A percentile compares a stretch with the other conserved stretches of the same genome.
phyloP scores from a whole-genome alignment of 2,797 vertebrate genomes.

The Dendrocincla fuliginosa region DNA sequence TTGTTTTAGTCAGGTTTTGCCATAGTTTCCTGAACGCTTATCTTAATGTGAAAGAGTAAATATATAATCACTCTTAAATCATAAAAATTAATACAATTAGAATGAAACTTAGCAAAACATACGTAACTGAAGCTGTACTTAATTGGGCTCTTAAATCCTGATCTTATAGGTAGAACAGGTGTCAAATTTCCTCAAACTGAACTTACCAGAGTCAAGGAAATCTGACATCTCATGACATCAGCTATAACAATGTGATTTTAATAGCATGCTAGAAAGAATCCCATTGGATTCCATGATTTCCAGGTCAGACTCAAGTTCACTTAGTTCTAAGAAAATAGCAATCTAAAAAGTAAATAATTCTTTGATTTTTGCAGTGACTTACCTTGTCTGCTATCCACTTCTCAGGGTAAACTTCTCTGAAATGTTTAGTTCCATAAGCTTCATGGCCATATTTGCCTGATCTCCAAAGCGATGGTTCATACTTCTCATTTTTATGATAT shows the following conservation, averaged over 20 bases:
- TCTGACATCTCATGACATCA: background rate
- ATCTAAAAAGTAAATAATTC: background rate
- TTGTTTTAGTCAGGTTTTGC: background rate
- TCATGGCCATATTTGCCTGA: constrained; percentile 68
- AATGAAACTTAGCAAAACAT: background rate
- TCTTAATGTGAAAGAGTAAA: background rate
- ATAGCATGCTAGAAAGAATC: background rate
- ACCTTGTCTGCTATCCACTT: constrained; percentile 80
- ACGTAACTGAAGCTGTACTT: background rate
- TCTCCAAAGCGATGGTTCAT: constrained; percentile 71
- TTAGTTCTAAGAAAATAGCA: background rate
- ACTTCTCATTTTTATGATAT: constrained; percentile 69
- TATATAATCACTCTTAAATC: background rate
- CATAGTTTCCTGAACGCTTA: background rate
- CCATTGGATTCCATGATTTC: background rate
- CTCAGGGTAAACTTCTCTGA: constrained; percentile 75
- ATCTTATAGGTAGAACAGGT: background rate
- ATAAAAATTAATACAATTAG: background rate
- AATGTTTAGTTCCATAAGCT: constrained; percentile 73
- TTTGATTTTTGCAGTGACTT: constrained; percentile 9
- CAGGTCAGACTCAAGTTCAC: background rate
- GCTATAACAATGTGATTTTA: background rate
- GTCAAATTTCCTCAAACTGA: background rate
- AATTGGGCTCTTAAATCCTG: background rate
- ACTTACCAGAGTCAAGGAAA: background rate